phyloP scores from a whole-genome alignment of 2,113 vertebrate genomes.

The Lampris megalopsis region DNA sequence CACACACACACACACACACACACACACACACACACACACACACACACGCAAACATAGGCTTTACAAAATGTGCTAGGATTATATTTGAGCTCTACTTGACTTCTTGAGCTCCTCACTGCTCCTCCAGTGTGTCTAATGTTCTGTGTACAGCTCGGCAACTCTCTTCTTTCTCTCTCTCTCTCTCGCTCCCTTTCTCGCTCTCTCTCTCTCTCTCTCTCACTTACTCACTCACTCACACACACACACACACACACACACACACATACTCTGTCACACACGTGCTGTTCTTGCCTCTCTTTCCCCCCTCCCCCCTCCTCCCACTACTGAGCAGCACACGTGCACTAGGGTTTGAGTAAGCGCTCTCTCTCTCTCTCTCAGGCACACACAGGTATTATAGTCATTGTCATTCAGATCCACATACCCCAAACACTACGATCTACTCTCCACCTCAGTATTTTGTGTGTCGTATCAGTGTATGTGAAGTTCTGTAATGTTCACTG shows the following conservation, averaged over 20 bases:
- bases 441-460: slow-evolving; percentile 37
- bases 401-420: slow-evolving; percentile 20
- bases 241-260: slow-evolving; percentile 15
- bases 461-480: slow-evolving; percentile 35
- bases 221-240: neutral
- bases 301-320: no score
- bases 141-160: slow-evolving; percentile 59
- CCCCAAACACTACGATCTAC: slow-evolving; percentile 11
- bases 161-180: neutral
- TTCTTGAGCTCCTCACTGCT: slow-evolving; percentile 51
- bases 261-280: neutral
- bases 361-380: neutral
- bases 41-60: slow-evolving; percentile 1
- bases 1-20: neutral
- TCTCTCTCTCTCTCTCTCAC: slow-evolving; percentile 30
- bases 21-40: neutral
- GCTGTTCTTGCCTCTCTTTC: no score
- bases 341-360: no score
- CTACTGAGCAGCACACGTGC: no score
- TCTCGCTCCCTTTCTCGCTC: slow-evolving; percentile 51
- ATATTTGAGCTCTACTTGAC: slow-evolving; percentile 21
- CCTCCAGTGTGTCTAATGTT: slow-evolving; percentile 61
- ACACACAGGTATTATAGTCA: slow-evolving; percentile 13
- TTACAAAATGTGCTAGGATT: slow-evolving; percentile 49
- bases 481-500: slow-evolving; percentile 38